phyloP scores from a whole-genome alignment of 2,113 vertebrate genomes.

The Alligator sinensis region DNA sequence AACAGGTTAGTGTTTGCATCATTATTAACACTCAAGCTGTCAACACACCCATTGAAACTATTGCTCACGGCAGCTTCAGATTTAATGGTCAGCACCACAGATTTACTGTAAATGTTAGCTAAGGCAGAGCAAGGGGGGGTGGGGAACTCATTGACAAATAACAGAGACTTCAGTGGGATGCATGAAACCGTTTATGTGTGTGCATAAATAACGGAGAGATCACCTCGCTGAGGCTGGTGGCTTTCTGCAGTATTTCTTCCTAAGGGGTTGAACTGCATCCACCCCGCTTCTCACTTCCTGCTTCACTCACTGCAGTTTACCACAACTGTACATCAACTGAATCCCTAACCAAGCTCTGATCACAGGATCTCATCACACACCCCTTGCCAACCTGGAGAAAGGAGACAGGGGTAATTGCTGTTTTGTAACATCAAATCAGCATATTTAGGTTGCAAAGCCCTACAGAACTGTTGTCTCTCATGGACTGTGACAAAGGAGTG shows the following conservation, averaged over 20 bases:
- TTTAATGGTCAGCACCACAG: conserved; percentile 86
- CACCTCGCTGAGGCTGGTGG: neutral
- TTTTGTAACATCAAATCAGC: neutral
- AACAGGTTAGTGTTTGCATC: conserved; percentile 86
- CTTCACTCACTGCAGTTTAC: neutral
- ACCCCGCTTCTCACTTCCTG: neutral
- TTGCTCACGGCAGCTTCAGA: conserved; percentile 81
- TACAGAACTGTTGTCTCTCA: neutral
- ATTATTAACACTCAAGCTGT: conserved; percentile 85
- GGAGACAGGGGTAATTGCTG: neutral
- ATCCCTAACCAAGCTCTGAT: neutral
- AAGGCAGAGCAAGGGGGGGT: conserved; percentile 59
- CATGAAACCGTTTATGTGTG: conserved; percentile 67
- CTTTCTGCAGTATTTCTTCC: conserved; percentile 30
- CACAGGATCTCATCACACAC: neutral
- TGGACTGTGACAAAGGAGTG: neutral
- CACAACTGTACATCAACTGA: conserved; percentile 18
- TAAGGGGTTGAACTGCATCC: neutral
- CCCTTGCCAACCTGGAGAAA: neutral
- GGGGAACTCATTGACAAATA: conserved; percentile 74
- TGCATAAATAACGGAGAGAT: conserved; percentile 73
- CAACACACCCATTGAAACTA: conserved; percentile 83
- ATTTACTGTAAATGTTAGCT: conserved; percentile 87
- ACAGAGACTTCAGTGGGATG: conserved; percentile 64
- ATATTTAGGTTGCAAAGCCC: neutral